phyloP scores from a whole-genome alignment of 2,797 vertebrate genomes.

The Epinephelus coioides region DNA sequence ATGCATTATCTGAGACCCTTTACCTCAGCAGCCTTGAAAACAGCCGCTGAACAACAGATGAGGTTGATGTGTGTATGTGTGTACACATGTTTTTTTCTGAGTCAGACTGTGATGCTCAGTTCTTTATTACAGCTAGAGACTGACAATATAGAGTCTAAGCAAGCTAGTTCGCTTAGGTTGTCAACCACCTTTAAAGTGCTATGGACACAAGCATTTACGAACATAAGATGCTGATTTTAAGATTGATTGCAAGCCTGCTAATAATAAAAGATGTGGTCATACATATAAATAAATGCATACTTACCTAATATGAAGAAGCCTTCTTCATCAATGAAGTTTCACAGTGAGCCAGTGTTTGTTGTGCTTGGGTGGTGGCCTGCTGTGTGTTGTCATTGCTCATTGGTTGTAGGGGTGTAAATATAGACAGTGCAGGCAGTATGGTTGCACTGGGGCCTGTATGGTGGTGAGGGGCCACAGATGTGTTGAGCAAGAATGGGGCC shows the following conservation, averaged over 20 bases:
- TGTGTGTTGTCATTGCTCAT: neutral
- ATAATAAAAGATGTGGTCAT: neutral
- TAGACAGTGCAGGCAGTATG: too few species aligned
- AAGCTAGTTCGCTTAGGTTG: neutral
- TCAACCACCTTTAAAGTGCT: neutral
- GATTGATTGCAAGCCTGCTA: neutral
- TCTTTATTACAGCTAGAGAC: neutral
- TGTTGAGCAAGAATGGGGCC: too few species aligned
- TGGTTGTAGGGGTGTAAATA: too few species aligned
- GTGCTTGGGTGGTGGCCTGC: too few species aligned
- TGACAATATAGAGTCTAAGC: neutral
- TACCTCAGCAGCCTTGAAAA: neutral
- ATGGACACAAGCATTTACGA: neutral
- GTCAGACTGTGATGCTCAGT: neutral
- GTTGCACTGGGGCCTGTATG: too few species aligned
- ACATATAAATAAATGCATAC: neutral
- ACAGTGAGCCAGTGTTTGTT: neutral
- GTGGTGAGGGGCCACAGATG: too few species aligned
- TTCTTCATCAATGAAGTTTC: neutral
- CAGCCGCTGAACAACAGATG: neutral
- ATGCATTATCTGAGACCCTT: neutral
- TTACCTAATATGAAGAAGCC: neutral
- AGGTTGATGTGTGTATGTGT: neutral
- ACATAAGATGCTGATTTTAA: neutral
- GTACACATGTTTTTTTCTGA: neutral